phyloP scores from a whole-genome alignment of 2,888 invertebrate species.

The Melieria omissa region DNA sequence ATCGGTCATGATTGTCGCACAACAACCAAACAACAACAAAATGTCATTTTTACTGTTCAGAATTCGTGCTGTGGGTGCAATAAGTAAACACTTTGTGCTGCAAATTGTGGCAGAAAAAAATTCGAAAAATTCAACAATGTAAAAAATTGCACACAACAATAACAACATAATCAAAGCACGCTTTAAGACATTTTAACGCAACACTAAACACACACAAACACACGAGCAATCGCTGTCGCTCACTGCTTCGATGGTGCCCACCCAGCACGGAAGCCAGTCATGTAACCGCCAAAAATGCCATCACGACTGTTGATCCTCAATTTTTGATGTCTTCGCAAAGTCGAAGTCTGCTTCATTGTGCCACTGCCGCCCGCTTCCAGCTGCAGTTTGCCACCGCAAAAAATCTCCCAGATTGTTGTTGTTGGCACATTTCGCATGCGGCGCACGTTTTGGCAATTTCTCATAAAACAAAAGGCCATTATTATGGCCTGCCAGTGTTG shows the following conservation, averaged over 20 bases:
- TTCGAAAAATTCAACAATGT: neutral
- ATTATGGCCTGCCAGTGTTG: constrained; percentile 53
- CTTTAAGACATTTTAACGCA: constrained; percentile 22
- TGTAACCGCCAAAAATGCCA: constrained; percentile 37
- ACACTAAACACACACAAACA: constrained; percentile 3
- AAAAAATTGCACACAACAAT: constrained; percentile 12
- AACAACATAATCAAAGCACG: constrained; percentile 26
- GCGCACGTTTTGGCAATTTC: constrained; percentile 66
- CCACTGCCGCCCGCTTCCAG: constrained; percentile 6
- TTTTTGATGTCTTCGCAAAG: constrained; percentile 52
- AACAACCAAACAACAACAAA: neutral
- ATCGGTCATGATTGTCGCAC: neutral
- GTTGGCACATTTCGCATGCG: constrained; percentile 49
- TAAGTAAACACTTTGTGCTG: constrained; percentile 1
- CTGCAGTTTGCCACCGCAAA: constrained; percentile 12
- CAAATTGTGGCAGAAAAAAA: neutral
- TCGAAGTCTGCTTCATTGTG: constrained; percentile 25
- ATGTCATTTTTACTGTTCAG: constrained; percentile 2
- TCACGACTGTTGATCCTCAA: constrained; percentile 61
- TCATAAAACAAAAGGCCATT: constrained; percentile 66
- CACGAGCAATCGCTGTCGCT: neutral
- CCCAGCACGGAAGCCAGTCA: constrained; percentile 11
- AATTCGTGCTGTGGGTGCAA: neutral
- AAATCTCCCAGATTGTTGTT: constrained; percentile 25
- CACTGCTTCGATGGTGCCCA: neutral